Percentiles rank a stretch among this genome's conserved stretches.
Conservation (phyloP, 37 sponge, comb jelly and placozoan genomes). For the Aphrocallistes beatrix region DNA sequence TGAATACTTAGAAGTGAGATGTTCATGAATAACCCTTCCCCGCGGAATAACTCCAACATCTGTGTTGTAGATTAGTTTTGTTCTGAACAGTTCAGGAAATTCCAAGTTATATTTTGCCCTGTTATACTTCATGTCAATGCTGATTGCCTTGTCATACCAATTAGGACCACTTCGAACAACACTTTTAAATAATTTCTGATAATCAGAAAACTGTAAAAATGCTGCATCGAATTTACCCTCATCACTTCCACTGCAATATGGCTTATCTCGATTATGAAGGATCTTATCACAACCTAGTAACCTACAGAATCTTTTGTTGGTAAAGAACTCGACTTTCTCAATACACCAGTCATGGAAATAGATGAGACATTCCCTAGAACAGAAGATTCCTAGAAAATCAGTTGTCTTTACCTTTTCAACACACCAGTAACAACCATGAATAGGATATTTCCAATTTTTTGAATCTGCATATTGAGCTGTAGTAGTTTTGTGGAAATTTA, state of each 20-base stretch:
- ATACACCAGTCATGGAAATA: conserved; percentile 5
- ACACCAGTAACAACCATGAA: not conserved
- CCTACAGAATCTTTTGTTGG: not conserved
- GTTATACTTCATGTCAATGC: too few relatives aligned
- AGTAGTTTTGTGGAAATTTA: not conserved
- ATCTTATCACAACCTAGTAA: not conserved
- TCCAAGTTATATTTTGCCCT: too few relatives aligned
- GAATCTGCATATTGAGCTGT: not conserved
- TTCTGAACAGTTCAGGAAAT: not conserved
- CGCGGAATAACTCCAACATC: conserved; percentile 14
- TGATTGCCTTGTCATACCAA: not conserved
- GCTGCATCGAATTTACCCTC: not conserved
- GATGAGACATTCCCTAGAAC: not conserved
- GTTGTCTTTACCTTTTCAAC: not conserved
- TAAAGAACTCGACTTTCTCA: not conserved
- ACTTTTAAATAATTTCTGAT: not conserved
- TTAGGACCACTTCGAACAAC: not conserved
- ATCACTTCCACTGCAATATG: not conserved
- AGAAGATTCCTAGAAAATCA: not conserved
- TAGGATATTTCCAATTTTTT: not conserved
- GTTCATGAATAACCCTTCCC: not conserved
- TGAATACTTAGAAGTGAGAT: not conserved
- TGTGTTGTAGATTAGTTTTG: not conserved
- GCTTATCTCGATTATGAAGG: not conserved
- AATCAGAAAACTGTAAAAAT: not conserved